phyloP scores from a whole-genome alignment of 2,113 vertebrate species.

The Ctenodactylus gundi region DNA sequence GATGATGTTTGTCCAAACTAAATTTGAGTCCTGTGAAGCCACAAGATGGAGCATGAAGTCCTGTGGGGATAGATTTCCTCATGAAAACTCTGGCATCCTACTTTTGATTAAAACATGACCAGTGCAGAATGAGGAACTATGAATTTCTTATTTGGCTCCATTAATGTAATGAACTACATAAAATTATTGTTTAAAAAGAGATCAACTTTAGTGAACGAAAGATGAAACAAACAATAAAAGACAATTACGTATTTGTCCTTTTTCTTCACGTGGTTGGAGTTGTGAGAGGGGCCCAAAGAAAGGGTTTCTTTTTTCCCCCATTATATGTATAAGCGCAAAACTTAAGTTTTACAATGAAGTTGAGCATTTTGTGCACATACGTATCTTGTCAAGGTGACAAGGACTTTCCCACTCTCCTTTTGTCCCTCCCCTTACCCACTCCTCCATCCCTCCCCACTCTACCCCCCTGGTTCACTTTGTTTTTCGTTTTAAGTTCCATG shows the following conservation, averaged over 20 bases:
- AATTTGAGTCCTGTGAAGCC: not conserved
- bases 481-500: no score
- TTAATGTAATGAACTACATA: not conserved
- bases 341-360: no score
- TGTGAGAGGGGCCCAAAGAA: not conserved
- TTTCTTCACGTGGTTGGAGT: constrained; percentile 34
- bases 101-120: not conserved
- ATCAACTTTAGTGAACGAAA: not conserved
- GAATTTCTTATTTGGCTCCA: constrained; percentile 35
- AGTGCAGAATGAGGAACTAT: not conserved
- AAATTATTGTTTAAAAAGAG: constrained; percentile 29
- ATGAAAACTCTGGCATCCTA: not conserved
- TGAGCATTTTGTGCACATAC: no score
- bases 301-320: not conserved
- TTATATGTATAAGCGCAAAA: no score
- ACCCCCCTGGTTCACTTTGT: no score
- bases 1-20: not conserved
- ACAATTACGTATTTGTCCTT: not conserved
- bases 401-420: no score
- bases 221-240: not conserved
- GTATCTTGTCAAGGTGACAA: no score
- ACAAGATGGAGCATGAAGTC: not conserved
- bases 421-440: no score
- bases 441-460: no score
- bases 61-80: not conserved